Percentiles rank a stretch among this genome's conserved stretches.
phyloP scores from a whole-genome alignment of 1,140 invertebrate genomes.

The Lepidurus packardi region DNA sequence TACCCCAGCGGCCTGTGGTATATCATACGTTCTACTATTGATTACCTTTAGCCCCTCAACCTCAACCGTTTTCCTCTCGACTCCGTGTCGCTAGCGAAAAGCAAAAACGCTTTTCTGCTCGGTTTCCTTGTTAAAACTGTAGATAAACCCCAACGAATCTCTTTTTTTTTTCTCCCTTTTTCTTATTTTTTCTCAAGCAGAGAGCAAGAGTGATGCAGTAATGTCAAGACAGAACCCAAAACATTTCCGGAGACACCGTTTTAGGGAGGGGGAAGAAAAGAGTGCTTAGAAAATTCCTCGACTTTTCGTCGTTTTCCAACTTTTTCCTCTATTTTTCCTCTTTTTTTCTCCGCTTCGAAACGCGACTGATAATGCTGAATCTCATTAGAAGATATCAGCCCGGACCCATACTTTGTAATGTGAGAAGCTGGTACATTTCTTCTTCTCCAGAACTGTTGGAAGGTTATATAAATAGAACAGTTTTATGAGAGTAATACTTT shows the following conservation, averaged over 20 bases:
- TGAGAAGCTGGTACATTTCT: too few species aligned
- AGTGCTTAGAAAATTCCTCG: background rate
- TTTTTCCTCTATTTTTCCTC: background rate
- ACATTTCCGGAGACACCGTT: background rate
- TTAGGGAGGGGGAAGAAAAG: background rate
- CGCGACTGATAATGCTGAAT: background rate
- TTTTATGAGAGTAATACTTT: too few species aligned
- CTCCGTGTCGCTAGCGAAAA: background rate
- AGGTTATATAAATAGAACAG: too few species aligned
- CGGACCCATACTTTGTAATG: background rate
- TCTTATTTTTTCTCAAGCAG: background rate
- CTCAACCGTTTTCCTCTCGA: background rate
- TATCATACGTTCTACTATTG: slow-evolving; percentile 4
- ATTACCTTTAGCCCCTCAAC: background rate
- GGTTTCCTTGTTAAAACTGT: slow-evolving; percentile 15
- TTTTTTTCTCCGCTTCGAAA: background rate
- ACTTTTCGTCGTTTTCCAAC: background rate
- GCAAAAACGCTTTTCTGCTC: slow-evolving; percentile 9
- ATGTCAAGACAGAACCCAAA: background rate
- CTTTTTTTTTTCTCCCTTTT: background rate
- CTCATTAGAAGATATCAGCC: background rate
- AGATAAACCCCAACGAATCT: background rate
- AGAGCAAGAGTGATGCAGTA: background rate
- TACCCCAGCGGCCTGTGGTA: background rate
- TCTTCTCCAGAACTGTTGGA: too few species aligned